Evolutionary conservation across 2,888 invertebrate species (phyloP).

Genomic region (Lottia gigantea): DNA sequence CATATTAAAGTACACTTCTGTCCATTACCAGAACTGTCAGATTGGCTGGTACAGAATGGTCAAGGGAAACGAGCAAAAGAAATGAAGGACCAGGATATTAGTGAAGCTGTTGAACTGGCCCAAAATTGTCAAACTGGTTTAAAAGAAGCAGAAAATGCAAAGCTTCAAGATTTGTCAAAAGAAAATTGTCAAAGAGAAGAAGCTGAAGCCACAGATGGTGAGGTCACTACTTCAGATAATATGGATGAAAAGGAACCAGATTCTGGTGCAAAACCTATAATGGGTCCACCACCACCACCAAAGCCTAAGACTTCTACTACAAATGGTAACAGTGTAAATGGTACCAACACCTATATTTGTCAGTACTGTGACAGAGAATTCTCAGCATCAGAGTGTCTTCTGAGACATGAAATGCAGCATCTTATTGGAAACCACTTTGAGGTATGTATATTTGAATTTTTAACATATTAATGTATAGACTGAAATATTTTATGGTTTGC

Average conservation of each 20-base stretch:
- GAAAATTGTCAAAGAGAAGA: slow-evolving; percentile 17
- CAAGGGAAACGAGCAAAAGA: slow-evolving; percentile 51
- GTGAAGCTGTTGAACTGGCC: slow-evolving; percentile 49
- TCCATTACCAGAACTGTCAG: slow-evolving; percentile 59
- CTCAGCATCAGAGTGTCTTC: slow-evolving; percentile 47
- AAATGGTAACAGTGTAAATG: slow-evolving; percentile 9
- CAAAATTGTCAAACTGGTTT: slow-evolving; percentile 25
- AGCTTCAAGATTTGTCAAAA: slow-evolving; percentile 21
- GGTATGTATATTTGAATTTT: slow-evolving; percentile 35
- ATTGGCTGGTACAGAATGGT: slow-evolving; percentile 58
- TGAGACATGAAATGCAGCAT: slow-evolving; percentile 62
- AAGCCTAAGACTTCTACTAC: not conserved
- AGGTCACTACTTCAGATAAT: slow-evolving; percentile 13
- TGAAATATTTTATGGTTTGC: too few relatives aligned
- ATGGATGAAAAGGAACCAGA: not conserved
- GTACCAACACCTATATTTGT: slow-evolving; percentile 42
- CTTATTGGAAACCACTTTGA: slow-evolving; percentile 61
- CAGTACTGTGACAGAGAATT: slow-evolving; percentile 64
- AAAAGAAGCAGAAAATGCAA: slow-evolving; percentile 15
- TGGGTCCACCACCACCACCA: not conserved
- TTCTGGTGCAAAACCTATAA: not conserved
- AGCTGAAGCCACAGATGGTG: not conserved
- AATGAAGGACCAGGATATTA: slow-evolving; percentile 48
- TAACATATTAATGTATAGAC: not conserved
- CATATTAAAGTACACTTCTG: slow-evolving; percentile 83